These are phyloP conservation scores for Mizuhopecten yessoensis DNA, from an alignment of 1,140 invertebrate genomes.

Conservation along the genomic window DNA sequence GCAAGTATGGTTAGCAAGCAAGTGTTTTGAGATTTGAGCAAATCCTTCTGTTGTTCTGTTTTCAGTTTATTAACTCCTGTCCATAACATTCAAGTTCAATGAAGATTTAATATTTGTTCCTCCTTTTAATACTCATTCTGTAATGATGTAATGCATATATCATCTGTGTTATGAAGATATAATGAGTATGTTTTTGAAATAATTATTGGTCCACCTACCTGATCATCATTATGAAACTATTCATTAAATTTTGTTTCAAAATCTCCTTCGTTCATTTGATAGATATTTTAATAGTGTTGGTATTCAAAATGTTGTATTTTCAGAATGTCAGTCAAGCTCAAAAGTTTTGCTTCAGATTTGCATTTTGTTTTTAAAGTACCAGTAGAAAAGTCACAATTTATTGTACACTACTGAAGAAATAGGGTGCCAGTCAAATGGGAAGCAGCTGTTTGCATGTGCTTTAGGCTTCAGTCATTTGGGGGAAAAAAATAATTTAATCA, in stretches of 20 bases:
- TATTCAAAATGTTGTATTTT: constrained; percentile 40
- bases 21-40: constrained; percentile 8
- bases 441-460: neutral
- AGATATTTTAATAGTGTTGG: constrained; percentile 8
- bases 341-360: neutral
- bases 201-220: constrained; percentile 32
- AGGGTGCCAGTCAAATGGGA: neutral
- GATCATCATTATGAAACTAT: constrained; percentile 39
- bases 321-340: neutral
- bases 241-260: constrained; percentile 19
- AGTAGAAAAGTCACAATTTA: neutral
- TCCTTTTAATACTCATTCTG: constrained; percentile 32
- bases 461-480: constrained; percentile 8
- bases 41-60: neutral
- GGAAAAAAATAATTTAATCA: neutral
- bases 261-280: neutral
- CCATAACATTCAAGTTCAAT: constrained; percentile 34
- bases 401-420: neutral
- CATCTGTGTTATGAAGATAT: neutral
- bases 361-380: neutral
- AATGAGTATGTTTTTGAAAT: neutral
- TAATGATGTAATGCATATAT: constrained; percentile 22
- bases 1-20: neutral
- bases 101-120: constrained; percentile 11
- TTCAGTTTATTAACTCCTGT: neutral